These are phyloP conservation scores for Reticulitermes lucifugus DNA, from an alignment of 2,888 invertebrate species.

Conservation along the genomic window DNA sequence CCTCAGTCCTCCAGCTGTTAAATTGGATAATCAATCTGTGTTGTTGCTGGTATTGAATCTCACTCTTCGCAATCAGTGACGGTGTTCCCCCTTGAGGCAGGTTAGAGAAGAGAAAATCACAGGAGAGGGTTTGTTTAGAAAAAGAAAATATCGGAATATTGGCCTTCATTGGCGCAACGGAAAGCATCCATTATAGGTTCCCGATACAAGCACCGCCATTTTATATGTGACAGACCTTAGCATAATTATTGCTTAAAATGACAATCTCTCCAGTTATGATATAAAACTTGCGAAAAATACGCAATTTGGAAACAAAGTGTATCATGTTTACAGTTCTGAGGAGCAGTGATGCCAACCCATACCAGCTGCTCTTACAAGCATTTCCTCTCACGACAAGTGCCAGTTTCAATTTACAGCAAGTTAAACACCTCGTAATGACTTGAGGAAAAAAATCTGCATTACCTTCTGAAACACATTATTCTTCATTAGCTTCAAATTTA, in stretches of 20 bases:
- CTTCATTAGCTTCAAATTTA: too few species aligned
- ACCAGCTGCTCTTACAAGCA: neutral
- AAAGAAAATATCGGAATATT: conserved; percentile 1
- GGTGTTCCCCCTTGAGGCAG: neutral
- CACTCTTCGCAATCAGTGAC: neutral
- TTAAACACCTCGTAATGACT: neutral
- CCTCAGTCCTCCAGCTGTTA: neutral
- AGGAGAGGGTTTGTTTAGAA: neutral
- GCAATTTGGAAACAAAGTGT: neutral
- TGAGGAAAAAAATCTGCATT: too few species aligned
- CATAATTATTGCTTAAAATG: too few species aligned
- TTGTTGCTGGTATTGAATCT: neutral
- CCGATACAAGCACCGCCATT: neutral
- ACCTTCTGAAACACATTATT: too few species aligned
- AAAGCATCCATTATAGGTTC: conserved; percentile 1
- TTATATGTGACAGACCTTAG: neutral
- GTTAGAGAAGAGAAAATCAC: neutral
- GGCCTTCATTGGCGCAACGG: neutral
- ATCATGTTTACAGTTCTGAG: neutral
- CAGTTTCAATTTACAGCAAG: neutral
- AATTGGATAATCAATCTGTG: conserved; percentile 16
- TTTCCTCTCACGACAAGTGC: neutral
- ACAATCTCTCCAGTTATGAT: neutral
- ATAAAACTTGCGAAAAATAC: neutral
- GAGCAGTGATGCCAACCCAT: neutral